These are phyloP conservation scores for Steinernema feltiae DNA, from an alignment of 1,140 invertebrate species.

Conservation along the genomic window DNA sequence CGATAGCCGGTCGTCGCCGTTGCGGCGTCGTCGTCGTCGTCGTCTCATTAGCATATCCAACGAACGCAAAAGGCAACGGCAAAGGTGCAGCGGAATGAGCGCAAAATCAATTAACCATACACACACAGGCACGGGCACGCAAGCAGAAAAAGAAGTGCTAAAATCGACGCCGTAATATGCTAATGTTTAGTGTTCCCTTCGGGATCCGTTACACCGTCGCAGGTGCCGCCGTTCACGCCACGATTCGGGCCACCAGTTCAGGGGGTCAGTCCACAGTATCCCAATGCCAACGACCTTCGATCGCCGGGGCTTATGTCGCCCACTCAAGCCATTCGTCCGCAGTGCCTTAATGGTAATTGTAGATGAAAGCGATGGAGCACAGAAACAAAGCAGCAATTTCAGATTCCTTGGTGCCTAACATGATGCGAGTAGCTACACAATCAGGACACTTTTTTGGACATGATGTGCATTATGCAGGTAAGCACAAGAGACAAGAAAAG, in stretches of 20 bases:
- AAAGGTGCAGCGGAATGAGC: too few species aligned
- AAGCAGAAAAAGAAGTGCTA: background rate
- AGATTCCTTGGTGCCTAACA: background rate
- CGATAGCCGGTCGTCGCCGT: too few species aligned
- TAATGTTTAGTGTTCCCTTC: background rate
- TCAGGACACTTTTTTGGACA: background rate
- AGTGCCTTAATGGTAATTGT: background rate
- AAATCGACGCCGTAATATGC: background rate
- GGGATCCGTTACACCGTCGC: background rate
- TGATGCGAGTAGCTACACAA: background rate
- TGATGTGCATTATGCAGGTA: background rate
- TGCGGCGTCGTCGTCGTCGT: too few species aligned
- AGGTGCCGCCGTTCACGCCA: background rate
- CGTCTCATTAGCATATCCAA: too few species aligned
- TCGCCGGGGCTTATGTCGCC: constrained; percentile 2
- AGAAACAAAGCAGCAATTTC: background rate
- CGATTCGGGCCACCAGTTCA: background rate
- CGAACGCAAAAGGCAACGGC: too few species aligned
- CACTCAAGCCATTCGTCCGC: background rate
- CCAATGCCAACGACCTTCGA: background rate
- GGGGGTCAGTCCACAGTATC: background rate
- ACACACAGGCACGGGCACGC: too few species aligned
- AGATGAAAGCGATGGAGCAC: background rate
- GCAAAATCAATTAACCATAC: background rate
- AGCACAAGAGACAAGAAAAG: too few species aligned